phyloP scores from a whole-genome alignment of 2,888 invertebrate genomes.

The Labia minor region DNA sequence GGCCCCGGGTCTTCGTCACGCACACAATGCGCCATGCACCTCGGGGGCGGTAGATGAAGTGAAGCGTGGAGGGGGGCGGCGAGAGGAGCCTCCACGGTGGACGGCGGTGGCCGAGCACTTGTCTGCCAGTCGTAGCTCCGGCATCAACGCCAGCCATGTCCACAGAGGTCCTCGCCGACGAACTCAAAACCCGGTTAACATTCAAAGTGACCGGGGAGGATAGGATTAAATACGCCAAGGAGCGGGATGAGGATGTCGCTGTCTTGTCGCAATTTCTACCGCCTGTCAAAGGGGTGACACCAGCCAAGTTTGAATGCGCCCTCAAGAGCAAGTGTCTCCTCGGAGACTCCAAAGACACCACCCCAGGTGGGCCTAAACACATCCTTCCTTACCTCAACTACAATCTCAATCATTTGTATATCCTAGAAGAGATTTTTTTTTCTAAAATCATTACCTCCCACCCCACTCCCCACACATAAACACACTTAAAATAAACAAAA shows the following conservation, averaged over 20 bases:
- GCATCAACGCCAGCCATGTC: conserved; percentile 43
- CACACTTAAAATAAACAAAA: too few species aligned
- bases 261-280: conserved; percentile 76
- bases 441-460: too few species aligned
- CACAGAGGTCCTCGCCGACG: conserved; percentile 65
- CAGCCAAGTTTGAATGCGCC: conserved; percentile 63
- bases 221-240: conserved; percentile 64
- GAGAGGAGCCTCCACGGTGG: not conserved
- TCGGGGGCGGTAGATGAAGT: not conserved
- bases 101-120: not conserved
- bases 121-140: not conserved
- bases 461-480: too few species aligned
- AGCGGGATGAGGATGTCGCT: conserved; percentile 78
- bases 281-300: conserved; percentile 47
- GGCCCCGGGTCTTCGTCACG: conserved; percentile 2
- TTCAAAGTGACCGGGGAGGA: conserved; percentile 76
- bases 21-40: not conserved
- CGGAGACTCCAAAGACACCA: conserved; percentile 64
- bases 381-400: too few species aligned
- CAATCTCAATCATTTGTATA: too few species aligned
- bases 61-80: not conserved
- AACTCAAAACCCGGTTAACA: conserved; percentile 55
- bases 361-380: conserved; percentile 53
- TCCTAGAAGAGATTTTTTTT: too few species aligned
- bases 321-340: conserved; percentile 61